Conservation (phyloP, 2,888 invertebrate species). For the Dexiosoma caninum region DNA sequence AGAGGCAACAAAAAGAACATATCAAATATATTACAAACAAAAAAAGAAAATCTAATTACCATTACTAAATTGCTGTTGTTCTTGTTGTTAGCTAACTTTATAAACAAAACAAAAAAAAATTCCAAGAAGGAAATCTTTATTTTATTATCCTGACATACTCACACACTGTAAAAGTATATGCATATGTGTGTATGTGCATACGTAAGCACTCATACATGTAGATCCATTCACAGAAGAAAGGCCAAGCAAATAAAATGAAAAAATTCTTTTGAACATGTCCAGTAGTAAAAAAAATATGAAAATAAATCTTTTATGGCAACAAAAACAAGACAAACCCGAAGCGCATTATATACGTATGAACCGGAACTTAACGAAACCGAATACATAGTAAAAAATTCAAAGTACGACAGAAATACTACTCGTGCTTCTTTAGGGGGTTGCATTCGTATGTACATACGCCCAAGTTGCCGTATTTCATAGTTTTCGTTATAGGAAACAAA, state of each 20-base stretch:
- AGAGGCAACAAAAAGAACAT: background rate
- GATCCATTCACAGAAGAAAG: background rate
- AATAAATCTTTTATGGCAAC: background rate
- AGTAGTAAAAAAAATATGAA: slow-evolving; percentile 17
- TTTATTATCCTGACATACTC: slow-evolving; percentile 47
- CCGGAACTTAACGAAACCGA: slow-evolving; percentile 50
- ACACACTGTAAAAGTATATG: no score
- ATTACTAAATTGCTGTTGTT: slow-evolving; percentile 27
- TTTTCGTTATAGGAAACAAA: background rate
- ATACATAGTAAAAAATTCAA: slow-evolving; percentile 2
- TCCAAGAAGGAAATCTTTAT: slow-evolving; percentile 55
- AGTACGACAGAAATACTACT: slow-evolving; percentile 1
- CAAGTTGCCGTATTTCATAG: slow-evolving; percentile 12
- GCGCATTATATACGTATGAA: slow-evolving; percentile 33
- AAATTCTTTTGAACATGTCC: slow-evolving; percentile 35
- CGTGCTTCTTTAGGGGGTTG: slow-evolving; percentile 27
- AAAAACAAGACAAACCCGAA: slow-evolving; percentile 38
- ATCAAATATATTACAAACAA: slow-evolving; percentile 18
- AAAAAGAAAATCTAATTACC: slow-evolving; percentile 52
- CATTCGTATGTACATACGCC: background rate
- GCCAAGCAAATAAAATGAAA: background rate
- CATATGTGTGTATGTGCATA: background rate
- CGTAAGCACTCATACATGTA: background rate
- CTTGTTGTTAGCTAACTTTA: slow-evolving; percentile 23
- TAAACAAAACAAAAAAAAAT: slow-evolving; percentile 18